Evolutionary conservation across 2,888 invertebrate species (phyloP), one percentile per base, ranked within the genome.

Genomic region (Sympetrum striolatum): DNA sequence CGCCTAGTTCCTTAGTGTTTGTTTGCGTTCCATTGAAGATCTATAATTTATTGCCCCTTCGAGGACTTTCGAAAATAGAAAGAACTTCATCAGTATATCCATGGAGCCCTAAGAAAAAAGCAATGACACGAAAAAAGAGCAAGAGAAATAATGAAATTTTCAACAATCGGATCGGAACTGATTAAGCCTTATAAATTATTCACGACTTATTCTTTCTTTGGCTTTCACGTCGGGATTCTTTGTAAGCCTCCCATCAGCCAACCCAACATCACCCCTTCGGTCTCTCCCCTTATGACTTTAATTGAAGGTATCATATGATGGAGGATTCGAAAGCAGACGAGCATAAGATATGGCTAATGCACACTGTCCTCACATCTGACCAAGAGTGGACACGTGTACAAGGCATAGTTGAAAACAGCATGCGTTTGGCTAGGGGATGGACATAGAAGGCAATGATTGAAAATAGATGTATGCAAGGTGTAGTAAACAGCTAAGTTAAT

Each of bases 141-240:
- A 15, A 25, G 14, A 8, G 73, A 31, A 73, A 31, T 1, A 25
- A 31, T 1, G 31, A 14, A 73, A 14, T 14, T 73, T 31, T 73
- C 31, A 73, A 73, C 31, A 18, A 53, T 53, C 18, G 25, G 31
- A 73, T 73, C 14, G 73, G 25, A 31, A 31, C 25, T 31, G 25
- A 25, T 73, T 73, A 73, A 73, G 60, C 60, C 25, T 53, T 82
- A 82, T 82, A 82, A 82, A 82, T 82, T 82, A 86, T 86, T 86
- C 86, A 86, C 35, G 12, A 60, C 37, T 15, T 0, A 37, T 37
- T 86, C 37, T 86, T 60, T 58, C 15, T 82, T 35, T 82, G 3
- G 15, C 82, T 82, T 35, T 18, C 44, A 48, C 31, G 15, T 31
- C 1, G 15, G 31, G 31, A 53, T 82, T 37, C 58, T 86, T 35